Evolutionary conservation across 2,797 vertebrate species (phyloP).

Genomic region (Astyanax mexicanus): DNA sequence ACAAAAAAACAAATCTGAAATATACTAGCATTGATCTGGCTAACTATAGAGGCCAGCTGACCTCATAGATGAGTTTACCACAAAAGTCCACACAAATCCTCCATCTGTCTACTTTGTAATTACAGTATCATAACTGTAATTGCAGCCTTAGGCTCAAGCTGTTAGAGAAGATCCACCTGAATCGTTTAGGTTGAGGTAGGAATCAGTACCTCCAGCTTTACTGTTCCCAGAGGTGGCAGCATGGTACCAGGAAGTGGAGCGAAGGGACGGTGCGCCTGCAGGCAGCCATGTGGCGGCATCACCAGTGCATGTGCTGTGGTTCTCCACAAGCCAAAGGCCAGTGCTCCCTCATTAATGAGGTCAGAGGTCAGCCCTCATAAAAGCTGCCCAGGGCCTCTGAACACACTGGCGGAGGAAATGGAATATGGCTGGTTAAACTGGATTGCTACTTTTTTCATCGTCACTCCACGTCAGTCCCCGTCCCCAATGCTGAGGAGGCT

Average conservation of each 20-base stretch:
- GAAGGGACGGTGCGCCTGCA: slow-evolving; percentile 24
- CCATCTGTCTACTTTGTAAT: not conserved
- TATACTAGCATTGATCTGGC: not conserved
- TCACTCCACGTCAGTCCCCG: not conserved
- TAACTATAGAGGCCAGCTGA: not conserved
- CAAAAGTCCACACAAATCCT: not conserved
- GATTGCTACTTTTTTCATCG: slow-evolving; percentile 34
- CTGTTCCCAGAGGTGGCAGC: slow-evolving; percentile 26
- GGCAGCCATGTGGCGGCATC: slow-evolving; percentile 38
- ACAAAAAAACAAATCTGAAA: no score
- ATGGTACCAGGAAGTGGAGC: slow-evolving; percentile 29
- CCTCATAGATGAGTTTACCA: no score
- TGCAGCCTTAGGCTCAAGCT: not conserved
- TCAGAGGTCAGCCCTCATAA: slow-evolving; percentile 52
- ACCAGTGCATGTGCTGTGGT: slow-evolving; percentile 31
- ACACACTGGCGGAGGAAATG: slow-evolving; percentile 48
- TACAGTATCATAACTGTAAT: not conserved
- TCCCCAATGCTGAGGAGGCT: not conserved
- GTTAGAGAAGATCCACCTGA: slow-evolving; percentile 7
- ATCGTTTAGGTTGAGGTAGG: not conserved
- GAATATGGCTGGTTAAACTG: slow-evolving; percentile 48
- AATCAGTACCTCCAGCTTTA: slow-evolving; percentile 32
- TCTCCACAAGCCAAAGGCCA: slow-evolving; percentile 35
- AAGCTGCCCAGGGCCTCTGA: slow-evolving; percentile 40
- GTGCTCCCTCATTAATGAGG: slow-evolving; percentile 54